Evolutionary conservation across 2,888 invertebrate genomes (phyloP), one percentile per base, ranked within the genome.

Genomic region (Limnephilus auricula): DNA sequence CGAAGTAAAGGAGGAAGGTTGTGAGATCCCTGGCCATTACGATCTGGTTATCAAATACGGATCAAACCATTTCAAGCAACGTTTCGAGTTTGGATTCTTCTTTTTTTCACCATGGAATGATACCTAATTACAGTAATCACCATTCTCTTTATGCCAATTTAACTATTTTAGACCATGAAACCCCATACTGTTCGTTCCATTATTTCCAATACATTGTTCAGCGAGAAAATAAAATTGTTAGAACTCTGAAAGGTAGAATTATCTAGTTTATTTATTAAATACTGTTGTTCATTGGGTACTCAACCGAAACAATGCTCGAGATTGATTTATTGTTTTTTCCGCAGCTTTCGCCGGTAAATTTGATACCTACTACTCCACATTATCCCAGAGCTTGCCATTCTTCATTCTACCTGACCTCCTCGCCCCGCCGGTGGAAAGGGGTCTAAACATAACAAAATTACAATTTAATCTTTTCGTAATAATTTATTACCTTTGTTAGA

Each of bases 391-490:
- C 87, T 32, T 65, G 79, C 78, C 78, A 88, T 88, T 88, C 78
- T n/a, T 25, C 87, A 65, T 65, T 65, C 65, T 65, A 65, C 65
- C 18, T 1, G 25, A 65, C 65, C 65, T 6, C 25, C 65, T 18
- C 25, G 34, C 34, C 25, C 65, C 25, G 34, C 10, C 30, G 34
- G 65, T 78, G 87, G 30, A 32, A 85, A 86, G 65, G 18, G 15
- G 31, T 86, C 86, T 31, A 50, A 86, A 86, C 45, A 31, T 88
- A 85, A 78, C 87, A 25, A 88, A 78, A 88, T 88, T 88, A 88
- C 78, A 78, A 78, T 88, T 88, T 78, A 88, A 34, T 78, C 30
- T 78, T 32, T 78, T 78, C 34, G n/a, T n/a, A 78, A 65, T 65
- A 65, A 88, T 88, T 88, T 88, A 88, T 88, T 30, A 79, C 78